Base-by-base conservation (phyloP, 2,888 invertebrate species). In the Unio delphinus region DNA sequence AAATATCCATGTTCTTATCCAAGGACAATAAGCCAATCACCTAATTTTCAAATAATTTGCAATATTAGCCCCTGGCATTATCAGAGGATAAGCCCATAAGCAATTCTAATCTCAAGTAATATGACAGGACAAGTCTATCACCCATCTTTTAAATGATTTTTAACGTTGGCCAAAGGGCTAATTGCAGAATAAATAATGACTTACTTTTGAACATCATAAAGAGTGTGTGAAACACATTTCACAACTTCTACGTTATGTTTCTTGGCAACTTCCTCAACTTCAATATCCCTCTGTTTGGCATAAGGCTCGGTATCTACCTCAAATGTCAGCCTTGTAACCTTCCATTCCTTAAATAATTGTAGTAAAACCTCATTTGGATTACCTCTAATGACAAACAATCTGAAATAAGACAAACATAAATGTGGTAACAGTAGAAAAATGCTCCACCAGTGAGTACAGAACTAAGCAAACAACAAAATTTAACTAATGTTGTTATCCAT, bases 281-380 rank as follows among this genome's bases (percentile, higher is more conserved):
- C 95, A 85, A 94, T 93, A 87, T 96, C 96, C 30, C 96, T 92
- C 0, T 94, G 94, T 30, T 94, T 92, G 20, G 95, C 95, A 86
- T 94, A 96, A 0, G 96, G 96, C 88, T 96, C 96, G 0, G 96
- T 95, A 88, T 96, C 96, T 86, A 95, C 94, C 89, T 96, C 96
- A 90, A 95, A 96, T 0, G 95, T 94, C 65, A 96, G 91, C 74
- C 92, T 92, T 0, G 95, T 95, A 66, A 95, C 95, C 65, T 94
- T 93, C 96, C 96, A 96, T 91, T 95, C 94, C 90, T 91, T 81
- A 63, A 86, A 88, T 70, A 87, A 69, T 65, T 77, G 71, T 7
- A 81, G 82, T 34, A 85, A 74, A 11, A 84, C 79, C 55, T 82
- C 83, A 23, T 63, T 58, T 5, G 86, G 85, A 11, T 73, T 81